These are phyloP conservation scores for Pteronotus mesoamericanus DNA, from an alignment of 2,797 vertebrate genomes.

Conservation along the genomic window DNA sequence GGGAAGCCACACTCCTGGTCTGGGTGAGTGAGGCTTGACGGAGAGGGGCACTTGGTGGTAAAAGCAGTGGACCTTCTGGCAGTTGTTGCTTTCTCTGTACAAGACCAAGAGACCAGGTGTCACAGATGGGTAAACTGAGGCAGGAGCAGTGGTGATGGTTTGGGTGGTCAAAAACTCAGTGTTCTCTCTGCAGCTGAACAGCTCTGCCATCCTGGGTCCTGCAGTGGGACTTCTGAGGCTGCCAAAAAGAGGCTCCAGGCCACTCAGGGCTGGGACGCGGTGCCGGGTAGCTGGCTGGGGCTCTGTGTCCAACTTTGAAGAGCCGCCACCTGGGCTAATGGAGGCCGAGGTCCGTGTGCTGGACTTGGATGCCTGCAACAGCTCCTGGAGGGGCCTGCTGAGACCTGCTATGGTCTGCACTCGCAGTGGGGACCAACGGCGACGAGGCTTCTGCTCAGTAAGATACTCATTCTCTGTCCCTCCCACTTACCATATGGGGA, in stretches of 20 bases:
- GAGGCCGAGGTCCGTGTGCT: conserved; percentile 63
- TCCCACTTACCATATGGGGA: accelerated
- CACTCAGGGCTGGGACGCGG: accelerated
- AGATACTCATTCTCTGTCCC: accelerated
- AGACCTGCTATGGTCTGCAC: conserved; percentile 57
- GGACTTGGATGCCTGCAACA: conserved; percentile 41
- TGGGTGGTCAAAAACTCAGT: neutral
- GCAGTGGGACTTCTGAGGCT: conserved; percentile 37
- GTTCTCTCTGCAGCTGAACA: conserved; percentile 38
- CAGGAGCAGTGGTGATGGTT: accelerated
- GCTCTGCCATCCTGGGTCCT: conserved; percentile 44
- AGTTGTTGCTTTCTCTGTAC: neutral
- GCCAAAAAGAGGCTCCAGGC: neutral
- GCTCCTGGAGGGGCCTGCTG: conserved; percentile 54
- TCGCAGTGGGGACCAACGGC: neutral
- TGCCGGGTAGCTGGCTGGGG: conserved; percentile 71
- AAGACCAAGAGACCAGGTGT: neutral
- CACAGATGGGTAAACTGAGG: neutral
- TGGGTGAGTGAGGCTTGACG: neutral
- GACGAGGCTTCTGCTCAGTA: conserved; percentile 68
- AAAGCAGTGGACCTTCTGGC: neutral
- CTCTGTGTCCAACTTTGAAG: conserved; percentile 52
- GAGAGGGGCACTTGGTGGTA: accelerated
- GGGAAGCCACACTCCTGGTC: neutral
- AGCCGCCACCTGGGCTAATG: conserved; percentile 12